These are phyloP conservation scores for Drosophila takahashii DNA, from an alignment of 1,140 invertebrate species.

Conservation along the genomic window DNA sequence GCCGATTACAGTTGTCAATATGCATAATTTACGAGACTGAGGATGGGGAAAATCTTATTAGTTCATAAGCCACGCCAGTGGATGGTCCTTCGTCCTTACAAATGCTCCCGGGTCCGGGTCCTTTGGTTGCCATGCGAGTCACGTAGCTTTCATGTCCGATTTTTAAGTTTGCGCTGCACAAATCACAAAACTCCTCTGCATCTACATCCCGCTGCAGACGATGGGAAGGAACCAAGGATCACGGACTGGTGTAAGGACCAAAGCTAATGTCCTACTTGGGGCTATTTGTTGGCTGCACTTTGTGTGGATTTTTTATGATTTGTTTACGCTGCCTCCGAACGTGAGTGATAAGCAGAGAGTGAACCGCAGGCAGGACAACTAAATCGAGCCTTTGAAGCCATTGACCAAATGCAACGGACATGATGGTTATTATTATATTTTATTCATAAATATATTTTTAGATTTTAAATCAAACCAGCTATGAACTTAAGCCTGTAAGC, in stretches of 20 bases:
- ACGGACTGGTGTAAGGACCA: slow-evolving; percentile 29
- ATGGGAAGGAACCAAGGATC: background rate
- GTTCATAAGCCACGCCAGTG: slow-evolving; percentile 57
- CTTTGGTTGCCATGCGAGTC: slow-evolving; percentile 51
- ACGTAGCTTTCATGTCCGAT: slow-evolving; percentile 75
- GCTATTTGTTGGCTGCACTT: slow-evolving; percentile 77
- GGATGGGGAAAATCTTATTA: slow-evolving; percentile 61
- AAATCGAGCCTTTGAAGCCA: slow-evolving; percentile 6
- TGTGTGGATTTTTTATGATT: slow-evolving; percentile 80
- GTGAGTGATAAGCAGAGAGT: slow-evolving; percentile 48
- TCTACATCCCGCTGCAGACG: background rate
- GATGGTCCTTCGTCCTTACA: slow-evolving; percentile 29
- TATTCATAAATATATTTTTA: background rate
- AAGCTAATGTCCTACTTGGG: slow-evolving; percentile 71
- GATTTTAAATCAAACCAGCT: too few species aligned
- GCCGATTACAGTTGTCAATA: slow-evolving; percentile 66
- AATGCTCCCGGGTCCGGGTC: slow-evolving; percentile 1
- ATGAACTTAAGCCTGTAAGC: too few species aligned
- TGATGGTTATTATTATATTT: background rate
- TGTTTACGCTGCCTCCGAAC: slow-evolving; percentile 63
- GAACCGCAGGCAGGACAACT: slow-evolving; percentile 8
- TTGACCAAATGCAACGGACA: background rate
- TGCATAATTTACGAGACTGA: slow-evolving; percentile 65
- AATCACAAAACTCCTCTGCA: slow-evolving; percentile 65
- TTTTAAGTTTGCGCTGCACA: slow-evolving; percentile 79